Conservation (phyloP, 2,113 vertebrate genomes). For the Melanocharis versteri region DNA sequence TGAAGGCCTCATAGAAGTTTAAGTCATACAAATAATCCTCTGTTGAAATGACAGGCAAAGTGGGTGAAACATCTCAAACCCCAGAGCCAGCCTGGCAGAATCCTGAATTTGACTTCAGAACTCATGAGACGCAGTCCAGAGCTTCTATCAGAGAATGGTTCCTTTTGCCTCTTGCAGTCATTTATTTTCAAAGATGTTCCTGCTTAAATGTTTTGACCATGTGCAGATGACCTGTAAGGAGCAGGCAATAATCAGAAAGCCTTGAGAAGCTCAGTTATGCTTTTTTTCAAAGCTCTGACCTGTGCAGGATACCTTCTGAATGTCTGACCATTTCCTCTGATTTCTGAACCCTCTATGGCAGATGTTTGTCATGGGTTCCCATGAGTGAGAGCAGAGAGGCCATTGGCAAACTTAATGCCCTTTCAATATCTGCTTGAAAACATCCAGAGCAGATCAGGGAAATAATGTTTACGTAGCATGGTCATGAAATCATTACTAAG, state of each 20-base stretch:
- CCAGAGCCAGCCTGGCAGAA: background rate
- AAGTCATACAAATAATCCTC: background rate
- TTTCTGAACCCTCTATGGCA: background rate
- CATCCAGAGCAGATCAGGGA: conserved; percentile 39
- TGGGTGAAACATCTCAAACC: background rate
- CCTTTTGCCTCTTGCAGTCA: background rate
- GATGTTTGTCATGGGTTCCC: background rate
- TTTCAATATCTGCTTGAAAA: conserved; percentile 28
- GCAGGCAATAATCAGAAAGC: background rate
- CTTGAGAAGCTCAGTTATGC: background rate
- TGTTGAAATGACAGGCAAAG: background rate
- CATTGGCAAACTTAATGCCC: background rate
- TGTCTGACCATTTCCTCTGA: background rate
- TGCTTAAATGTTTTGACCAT: background rate
- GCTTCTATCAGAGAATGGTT: background rate
- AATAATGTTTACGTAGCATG: conserved; percentile 52
- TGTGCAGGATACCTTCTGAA: background rate
- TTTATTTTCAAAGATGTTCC: background rate
- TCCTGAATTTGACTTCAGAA: background rate
- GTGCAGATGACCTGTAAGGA: background rate
- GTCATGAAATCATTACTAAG: conserved; percentile 61
- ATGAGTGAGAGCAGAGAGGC: background rate
- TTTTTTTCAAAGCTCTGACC: background rate
- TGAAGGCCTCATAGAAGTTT: background rate
- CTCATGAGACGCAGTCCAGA: background rate